These are phyloP conservation scores for Shargacucullia verbasci DNA, from an alignment of 2,888 invertebrate genomes.

Conservation along the genomic window DNA sequence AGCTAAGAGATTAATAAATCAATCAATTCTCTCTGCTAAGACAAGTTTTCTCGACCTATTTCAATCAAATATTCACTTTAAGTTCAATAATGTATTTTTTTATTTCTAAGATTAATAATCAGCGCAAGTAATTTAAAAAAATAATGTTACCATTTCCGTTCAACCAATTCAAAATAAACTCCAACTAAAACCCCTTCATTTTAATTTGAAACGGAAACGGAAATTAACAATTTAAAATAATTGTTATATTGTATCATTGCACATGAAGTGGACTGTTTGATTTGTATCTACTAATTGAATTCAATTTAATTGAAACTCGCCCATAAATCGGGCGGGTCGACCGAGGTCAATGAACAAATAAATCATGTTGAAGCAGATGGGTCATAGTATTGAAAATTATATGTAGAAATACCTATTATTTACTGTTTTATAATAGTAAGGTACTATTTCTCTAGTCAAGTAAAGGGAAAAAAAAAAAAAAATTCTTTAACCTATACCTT, in stretches of 20 bases:
- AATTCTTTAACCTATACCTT: too few species aligned
- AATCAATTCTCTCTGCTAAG: too few species aligned
- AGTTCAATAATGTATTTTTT: too few species aligned
- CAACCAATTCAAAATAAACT: constrained; percentile 20
- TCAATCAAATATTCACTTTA: too few species aligned
- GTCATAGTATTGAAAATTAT: constrained; percentile 10
- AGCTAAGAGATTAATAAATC: too few species aligned
- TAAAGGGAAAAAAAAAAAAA: too few species aligned
- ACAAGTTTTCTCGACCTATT: too few species aligned
- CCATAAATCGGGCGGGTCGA: constrained; percentile 57
- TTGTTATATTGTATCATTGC: constrained; percentile 32
- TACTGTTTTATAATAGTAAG: too few species aligned
- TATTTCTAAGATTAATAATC: not conserved
- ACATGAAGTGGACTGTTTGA: constrained; percentile 57
- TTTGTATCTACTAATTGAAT: constrained; percentile 69
- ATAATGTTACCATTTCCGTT: constrained; percentile 24
- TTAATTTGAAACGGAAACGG: constrained; percentile 22
- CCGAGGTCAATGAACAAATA: constrained; percentile 33
- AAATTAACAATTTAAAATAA: constrained; percentile 48
- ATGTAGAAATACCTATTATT: too few species aligned
- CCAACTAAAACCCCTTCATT: constrained; percentile 15
- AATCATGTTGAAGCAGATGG: constrained; percentile 29
- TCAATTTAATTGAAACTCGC: constrained; percentile 60
- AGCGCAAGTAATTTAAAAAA: not conserved
- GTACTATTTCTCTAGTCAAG: too few species aligned